These are phyloP conservation scores for Florisuga fusca DNA, from an alignment of 2,797 vertebrate species.

Conservation along the genomic window DNA sequence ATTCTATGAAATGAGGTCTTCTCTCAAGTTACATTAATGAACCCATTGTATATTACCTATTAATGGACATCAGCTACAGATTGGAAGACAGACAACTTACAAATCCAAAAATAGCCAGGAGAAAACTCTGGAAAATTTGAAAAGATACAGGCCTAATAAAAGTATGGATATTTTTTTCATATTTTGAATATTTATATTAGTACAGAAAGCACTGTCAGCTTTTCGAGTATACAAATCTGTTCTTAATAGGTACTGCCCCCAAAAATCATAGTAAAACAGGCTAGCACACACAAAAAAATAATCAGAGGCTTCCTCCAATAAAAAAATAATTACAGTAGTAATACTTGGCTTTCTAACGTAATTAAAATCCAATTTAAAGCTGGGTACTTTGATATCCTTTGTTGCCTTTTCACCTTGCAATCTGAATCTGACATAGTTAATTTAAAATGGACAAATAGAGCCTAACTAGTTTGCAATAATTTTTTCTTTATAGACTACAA, in stretches of 20 bases:
- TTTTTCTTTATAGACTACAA: slow-evolving; percentile 14
- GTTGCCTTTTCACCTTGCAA: neutral
- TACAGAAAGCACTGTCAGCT: neutral
- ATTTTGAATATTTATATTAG: neutral
- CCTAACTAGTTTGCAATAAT: neutral
- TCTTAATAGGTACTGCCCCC: neutral
- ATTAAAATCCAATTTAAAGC: neutral
- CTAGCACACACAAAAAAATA: neutral
- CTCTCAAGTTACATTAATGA: neutral
- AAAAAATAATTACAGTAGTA: neutral
- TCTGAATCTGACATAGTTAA: neutral
- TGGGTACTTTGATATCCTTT: neutral
- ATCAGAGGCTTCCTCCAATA: neutral
- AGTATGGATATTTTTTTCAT: neutral
- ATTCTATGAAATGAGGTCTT: neutral
- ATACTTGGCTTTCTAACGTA: neutral
- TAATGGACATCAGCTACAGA: neutral
- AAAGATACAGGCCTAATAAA: neutral
- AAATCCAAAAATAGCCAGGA: neutral
- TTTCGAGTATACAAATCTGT: neutral
- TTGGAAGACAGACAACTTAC: neutral
- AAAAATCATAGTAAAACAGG: neutral
- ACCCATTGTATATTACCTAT: neutral
- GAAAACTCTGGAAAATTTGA: neutral
- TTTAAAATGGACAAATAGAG: neutral